Base-by-base conservation (phyloP, 2,113 vertebrate genomes). In the human region DNA sequence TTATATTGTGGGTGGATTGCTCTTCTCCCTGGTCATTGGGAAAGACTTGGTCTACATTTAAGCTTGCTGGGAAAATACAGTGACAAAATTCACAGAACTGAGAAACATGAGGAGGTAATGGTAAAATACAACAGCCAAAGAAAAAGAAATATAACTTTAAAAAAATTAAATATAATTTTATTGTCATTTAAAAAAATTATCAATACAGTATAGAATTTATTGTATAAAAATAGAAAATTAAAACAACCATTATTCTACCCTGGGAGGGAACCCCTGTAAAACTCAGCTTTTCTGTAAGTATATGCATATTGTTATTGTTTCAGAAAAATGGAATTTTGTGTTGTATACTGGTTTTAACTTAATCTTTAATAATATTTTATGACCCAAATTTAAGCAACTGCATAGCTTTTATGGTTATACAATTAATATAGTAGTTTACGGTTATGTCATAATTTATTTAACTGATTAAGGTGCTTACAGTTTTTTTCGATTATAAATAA, bases 311-410 rank as follows among this genome's bases (percentile, higher is more conserved):
- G 8, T 89, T 86, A 8, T 87, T 91, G 17, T 5, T 92, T 27
- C 2, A 72, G 9, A 80, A 89, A 85, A 93, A 57, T 82, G 81
- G 32, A 43, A 38, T 82, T 75, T 45, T 80, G 76, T 85, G 17
- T 52, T 90, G 23, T 10, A 25, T 35, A n/a, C 40, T 87, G 23
- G 57, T 40, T 85, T 88, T 80, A 89, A 95, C 50, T 78, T 91
- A 35, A 12, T 81, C 95, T 96, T 92, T 79, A 94, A 72, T 93
- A 17, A 38, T 82, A 50, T 79, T 85, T 92, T 27, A 50, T 85
- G 17, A 64, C 18, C 22, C 79, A 64, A 94, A 68, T 83, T 59
- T 93, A 93, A 70, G 25, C 38, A 92, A 9, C 52, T 79, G 81
- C 11, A 3, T 79, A 90, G 32, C 52, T 73, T 89, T 95, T 96